Evolutionary conservation across 2,113 vertebrate species (phyloP).

Genomic region (Dunckerocampus dactyliophorus): DNA sequence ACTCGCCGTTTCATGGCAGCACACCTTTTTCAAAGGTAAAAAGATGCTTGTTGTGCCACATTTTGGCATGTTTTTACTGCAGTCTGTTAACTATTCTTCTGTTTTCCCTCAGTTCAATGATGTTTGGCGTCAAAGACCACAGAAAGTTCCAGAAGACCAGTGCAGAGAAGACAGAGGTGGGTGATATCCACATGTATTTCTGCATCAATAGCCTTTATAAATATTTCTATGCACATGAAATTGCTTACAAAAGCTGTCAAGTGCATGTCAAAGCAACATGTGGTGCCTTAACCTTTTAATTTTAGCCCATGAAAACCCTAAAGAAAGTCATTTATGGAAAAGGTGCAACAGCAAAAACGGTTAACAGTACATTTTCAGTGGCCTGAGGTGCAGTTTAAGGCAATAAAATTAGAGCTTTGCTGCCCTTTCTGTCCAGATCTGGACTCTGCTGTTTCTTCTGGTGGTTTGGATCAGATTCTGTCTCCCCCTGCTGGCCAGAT

Average conservation of each 20-base stretch:
- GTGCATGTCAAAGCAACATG: background rate
- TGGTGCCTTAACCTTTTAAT: background rate
- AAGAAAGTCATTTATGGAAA: too few species aligned
- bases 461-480: conserved; percentile 70
- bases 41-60: background rate
- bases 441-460: conserved; percentile 68
- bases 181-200: background rate
- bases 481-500: conserved; percentile 55
- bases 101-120: conserved; percentile 57
- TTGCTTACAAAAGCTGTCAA: background rate
- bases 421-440: conserved; percentile 53
- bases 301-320: background rate
- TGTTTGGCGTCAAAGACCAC: conserved; percentile 46
- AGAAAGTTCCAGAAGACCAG: conserved; percentile 28
- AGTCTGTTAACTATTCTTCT: background rate
- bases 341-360: too few species aligned
- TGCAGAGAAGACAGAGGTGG: conserved; percentile 68
- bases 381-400: too few species aligned
- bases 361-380: too few species aligned
- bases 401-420: too few species aligned
- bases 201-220: background rate
- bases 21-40: conserved; percentile 64
- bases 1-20: conserved; percentile 40
- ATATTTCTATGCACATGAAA: too few species aligned
- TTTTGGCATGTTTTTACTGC: background rate